Percentiles rank a stretch among this genome's conserved stretches.
phyloP scores from a whole-genome alignment of 1,140 invertebrate genomes.

The Drosophila albomicans region DNA sequence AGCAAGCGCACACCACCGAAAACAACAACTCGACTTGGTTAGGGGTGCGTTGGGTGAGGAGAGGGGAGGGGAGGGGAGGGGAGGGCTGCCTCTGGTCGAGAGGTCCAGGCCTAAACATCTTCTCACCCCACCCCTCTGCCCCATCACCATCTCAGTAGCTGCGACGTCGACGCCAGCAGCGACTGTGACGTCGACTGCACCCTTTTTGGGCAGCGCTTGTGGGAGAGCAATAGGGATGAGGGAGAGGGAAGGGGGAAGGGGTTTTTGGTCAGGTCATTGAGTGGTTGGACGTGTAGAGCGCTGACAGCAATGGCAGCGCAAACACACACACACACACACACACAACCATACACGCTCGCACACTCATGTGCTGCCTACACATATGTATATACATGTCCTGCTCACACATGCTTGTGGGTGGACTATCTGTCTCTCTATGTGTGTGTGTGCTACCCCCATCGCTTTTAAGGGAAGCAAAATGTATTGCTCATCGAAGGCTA shows the following conservation, averaged over 20 bases:
- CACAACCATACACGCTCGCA: conserved; percentile 49
- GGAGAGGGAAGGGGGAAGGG: conserved; percentile 13
- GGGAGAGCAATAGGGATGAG: conserved; percentile 18
- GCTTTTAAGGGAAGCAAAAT: conserved; percentile 80
- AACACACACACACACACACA: conserved; percentile 21
- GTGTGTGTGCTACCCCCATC: conserved; percentile 46
- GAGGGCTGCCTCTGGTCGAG: conserved; percentile 3
- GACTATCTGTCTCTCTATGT: background rate
- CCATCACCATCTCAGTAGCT: background rate
- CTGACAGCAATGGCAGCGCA: conserved; percentile 45
- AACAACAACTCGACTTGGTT: background rate
- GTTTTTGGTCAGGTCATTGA: conserved; percentile 66
- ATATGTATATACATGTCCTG: conserved; percentile 55
- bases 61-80: background rate
- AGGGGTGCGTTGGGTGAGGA: background rate
- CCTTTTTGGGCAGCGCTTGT: conserved; percentile 54
- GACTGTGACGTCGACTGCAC: conserved; percentile 62
- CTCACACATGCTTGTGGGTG: conserved; percentile 45
- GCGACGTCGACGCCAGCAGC: conserved; percentile 35
- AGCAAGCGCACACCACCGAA: background rate
- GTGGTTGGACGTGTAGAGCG: conserved; percentile 69
- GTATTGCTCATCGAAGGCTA: conserved; percentile 83
- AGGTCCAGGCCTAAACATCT: conserved; percentile 27
- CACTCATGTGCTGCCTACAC: conserved; percentile 37
- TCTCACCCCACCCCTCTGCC: background rate